Conservation (phyloP, 2,888 invertebrate genomes). For the Pammene fasciana region DNA sequence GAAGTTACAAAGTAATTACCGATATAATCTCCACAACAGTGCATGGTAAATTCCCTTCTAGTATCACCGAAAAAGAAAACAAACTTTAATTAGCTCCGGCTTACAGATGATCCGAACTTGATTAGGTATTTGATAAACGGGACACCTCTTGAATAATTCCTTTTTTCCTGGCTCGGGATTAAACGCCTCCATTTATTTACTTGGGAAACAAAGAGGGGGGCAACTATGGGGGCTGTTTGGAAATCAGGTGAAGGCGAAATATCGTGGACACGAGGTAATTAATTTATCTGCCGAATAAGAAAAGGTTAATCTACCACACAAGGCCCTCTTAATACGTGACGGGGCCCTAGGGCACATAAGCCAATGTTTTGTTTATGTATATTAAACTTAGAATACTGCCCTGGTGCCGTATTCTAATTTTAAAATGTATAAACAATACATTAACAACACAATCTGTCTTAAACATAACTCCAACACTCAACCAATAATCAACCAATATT, state of each 20-base stretch:
- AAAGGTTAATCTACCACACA: too few relatives aligned
- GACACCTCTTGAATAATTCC: conserved; percentile 39
- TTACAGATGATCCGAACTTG: conserved; percentile 35
- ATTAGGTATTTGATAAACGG: conserved; percentile 40
- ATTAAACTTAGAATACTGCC: too few relatives aligned
- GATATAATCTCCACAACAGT: not conserved
- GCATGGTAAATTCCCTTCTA: not conserved
- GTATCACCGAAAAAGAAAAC: not conserved
- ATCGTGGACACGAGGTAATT: not conserved
- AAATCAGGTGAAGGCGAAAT: not conserved
- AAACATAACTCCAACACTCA: too few relatives aligned
- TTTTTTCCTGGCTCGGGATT: conserved; percentile 14
- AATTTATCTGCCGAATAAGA: too few relatives aligned
- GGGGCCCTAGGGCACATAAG: too few relatives aligned
- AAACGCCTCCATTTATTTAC: conserved; percentile 20
- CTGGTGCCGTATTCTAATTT: too few relatives aligned
- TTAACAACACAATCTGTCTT: too few relatives aligned
- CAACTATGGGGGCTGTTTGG: not conserved
- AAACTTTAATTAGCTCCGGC: conserved; percentile 37
- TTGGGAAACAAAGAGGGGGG: not conserved
- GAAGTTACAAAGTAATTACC: not conserved
- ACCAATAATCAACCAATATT: too few relatives aligned
- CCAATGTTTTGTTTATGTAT: too few relatives aligned
- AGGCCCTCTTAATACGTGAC: too few relatives aligned
- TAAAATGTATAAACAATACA: too few relatives aligned